Percentiles rank a stretch among this genome's conserved stretches.
These are phyloP conservation scores for Meghimatium bilineatum DNA, from an alignment of 2,888 invertebrate species.

Conservation along the genomic window DNA sequence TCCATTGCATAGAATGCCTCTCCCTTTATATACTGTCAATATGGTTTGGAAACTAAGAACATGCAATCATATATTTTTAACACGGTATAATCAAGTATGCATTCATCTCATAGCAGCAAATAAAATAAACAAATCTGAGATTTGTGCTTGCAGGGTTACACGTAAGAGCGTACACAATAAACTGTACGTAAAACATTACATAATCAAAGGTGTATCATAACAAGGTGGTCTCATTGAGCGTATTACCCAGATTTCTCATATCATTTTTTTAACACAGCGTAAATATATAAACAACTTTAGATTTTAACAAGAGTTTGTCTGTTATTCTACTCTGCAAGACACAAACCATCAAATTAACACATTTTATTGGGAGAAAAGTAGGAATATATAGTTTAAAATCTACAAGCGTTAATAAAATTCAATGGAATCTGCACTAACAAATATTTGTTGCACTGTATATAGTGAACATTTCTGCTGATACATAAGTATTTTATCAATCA, in stretches of 20 bases:
- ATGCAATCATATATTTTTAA: no score
- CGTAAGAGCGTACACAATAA: slow-evolving; percentile 6
- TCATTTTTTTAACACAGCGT: not conserved
- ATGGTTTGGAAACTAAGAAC: no score
- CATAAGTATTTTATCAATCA: no score
- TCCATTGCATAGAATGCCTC: no score
- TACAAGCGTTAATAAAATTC: no score
- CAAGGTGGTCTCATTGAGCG: not conserved
- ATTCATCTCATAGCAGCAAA: not conserved
- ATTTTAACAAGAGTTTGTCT: not conserved
- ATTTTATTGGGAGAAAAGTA: no score
- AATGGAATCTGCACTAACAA: no score
- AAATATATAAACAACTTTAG: not conserved
- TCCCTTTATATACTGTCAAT: no score
- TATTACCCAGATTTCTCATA: not conserved
- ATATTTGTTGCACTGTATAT: no score
- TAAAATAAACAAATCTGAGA: slow-evolving; percentile 25
- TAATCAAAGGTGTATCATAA: not conserved
- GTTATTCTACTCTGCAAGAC: slow-evolving; percentile 26
- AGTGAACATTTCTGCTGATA: no score
- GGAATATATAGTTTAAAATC: no score
- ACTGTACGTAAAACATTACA: not conserved
- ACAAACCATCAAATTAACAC: slow-evolving; percentile 37
- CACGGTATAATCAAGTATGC: not conserved
- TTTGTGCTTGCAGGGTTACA: slow-evolving; percentile 51